Conservation (phyloP, 1,140 invertebrate species). For the Phthorimaea operculella region DNA sequence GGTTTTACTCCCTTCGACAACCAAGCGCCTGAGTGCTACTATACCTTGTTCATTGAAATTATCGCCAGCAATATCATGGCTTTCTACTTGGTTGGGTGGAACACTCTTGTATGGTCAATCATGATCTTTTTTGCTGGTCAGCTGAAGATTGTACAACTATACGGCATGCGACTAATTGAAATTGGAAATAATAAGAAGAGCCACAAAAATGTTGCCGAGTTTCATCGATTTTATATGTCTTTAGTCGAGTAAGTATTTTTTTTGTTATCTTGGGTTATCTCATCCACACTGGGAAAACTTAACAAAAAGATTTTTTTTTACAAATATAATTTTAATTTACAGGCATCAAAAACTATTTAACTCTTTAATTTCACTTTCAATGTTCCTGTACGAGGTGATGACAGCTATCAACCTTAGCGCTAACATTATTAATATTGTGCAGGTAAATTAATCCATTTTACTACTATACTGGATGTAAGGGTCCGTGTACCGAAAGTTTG, state of each 20-base stretch:
- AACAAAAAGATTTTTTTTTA: no score
- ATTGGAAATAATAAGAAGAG: conserved; percentile 7
- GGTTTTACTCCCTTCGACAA: conserved; percentile 33
- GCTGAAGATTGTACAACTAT: conserved; percentile 25
- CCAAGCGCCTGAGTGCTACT: conserved; percentile 37
- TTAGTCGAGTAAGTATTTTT: conserved; percentile 29
- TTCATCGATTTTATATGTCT: conserved; percentile 27
- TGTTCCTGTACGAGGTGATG: conserved; percentile 38
- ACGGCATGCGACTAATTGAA: conserved; percentile 20
- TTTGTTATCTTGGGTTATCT: background rate
- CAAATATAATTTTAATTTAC: conserved; percentile 8
- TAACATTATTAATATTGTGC: conserved; percentile 34
- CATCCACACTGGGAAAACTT: no score
- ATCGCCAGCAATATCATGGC: conserved; percentile 32
- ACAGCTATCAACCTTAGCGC: conserved; percentile 38
- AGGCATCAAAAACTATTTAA: conserved; percentile 38
- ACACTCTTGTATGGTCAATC: conserved; percentile 29
- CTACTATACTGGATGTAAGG: no score
- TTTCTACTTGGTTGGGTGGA: conserved; percentile 35
- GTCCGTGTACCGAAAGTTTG: no score
- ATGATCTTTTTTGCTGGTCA: conserved; percentile 46
- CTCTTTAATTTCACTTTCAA: conserved; percentile 32
- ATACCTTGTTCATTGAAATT: conserved; percentile 30
- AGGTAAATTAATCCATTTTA: conserved; percentile 32
- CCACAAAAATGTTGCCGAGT: conserved; percentile 26